These are phyloP conservation scores for Drosophila buzzatii DNA, from an alignment of 2,888 invertebrate species.

Conservation along the genomic window DNA sequence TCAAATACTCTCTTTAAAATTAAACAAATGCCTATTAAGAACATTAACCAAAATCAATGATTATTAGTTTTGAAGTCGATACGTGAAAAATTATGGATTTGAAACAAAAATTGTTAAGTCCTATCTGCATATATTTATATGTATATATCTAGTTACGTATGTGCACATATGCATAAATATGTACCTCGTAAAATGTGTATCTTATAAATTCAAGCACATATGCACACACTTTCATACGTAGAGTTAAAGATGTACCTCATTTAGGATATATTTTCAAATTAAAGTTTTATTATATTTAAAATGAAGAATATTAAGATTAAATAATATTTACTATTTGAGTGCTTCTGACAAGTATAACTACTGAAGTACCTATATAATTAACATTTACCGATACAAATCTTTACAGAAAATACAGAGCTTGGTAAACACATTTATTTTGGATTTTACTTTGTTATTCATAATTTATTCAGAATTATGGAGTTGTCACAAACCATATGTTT, in stretches of 20 bases:
- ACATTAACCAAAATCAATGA: neutral
- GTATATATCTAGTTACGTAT: constrained; percentile 2
- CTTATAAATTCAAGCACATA: constrained; percentile 29
- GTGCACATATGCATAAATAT: constrained; percentile 2
- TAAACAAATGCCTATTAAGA: neutral
- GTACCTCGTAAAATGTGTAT: constrained; percentile 56
- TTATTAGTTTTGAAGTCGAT: neutral
- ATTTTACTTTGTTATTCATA: neutral
- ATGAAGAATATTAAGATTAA: neutral
- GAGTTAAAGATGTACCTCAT: constrained; percentile 10
- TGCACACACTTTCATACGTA: neutral
- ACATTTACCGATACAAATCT: neutral
- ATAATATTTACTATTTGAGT: neutral
- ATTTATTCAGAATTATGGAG: constrained; percentile 31
- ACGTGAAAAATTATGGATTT: neutral
- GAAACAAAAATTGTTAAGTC: neutral
- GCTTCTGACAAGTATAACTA: neutral
- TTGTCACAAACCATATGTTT: constrained; percentile 1
- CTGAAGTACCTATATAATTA: neutral
- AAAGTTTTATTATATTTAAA: neutral
- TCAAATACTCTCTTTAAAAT: neutral
- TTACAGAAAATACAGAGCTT: constrained; percentile 20
- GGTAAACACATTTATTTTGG: neutral
- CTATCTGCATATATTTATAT: constrained; percentile 7
- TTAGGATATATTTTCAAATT: neutral